A percentile compares a stretch with the other conserved stretches of the same genome.
phyloP scores from a whole-genome alignment of 2,888 invertebrate genomes.

The Vesta saturnalis region DNA sequence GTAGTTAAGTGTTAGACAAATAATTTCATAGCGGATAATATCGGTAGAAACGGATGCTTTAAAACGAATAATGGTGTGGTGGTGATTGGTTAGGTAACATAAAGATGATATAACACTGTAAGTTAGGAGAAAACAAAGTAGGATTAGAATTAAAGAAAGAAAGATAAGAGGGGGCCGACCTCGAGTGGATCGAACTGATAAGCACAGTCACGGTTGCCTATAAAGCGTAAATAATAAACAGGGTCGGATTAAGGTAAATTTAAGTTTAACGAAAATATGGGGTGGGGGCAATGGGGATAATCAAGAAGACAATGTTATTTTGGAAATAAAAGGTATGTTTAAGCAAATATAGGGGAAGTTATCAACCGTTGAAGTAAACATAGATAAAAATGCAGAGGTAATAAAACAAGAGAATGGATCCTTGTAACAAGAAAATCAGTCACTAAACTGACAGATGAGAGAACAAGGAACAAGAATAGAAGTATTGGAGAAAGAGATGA shows the following conservation, averaged over 20 bases:
- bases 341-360: too few species aligned
- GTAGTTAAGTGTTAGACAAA: too few species aligned
- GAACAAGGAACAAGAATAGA: not conserved
- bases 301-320: too few species aligned
- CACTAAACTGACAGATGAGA: not conserved
- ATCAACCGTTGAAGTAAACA: too few species aligned
- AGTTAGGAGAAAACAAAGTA: not conserved
- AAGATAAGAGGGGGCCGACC: not conserved
- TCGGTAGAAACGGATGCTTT: not conserved
- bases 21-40: not conserved
- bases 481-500: not conserved
- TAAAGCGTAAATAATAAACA: not conserved
- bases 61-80: not conserved
- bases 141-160: not conserved
- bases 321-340: too few species aligned
- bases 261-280: too few species aligned
- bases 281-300: too few species aligned
- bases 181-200: not conserved
- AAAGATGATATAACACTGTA: not conserved
- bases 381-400: not conserved
- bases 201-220: too few species aligned
- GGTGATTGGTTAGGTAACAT: not conserved
- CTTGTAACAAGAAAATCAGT: not conserved
- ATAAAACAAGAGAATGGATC: not conserved
- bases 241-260: not conserved